Conservation (phyloP, 2,113 vertebrate genomes). For the Salvelinus alpinus region DNA sequence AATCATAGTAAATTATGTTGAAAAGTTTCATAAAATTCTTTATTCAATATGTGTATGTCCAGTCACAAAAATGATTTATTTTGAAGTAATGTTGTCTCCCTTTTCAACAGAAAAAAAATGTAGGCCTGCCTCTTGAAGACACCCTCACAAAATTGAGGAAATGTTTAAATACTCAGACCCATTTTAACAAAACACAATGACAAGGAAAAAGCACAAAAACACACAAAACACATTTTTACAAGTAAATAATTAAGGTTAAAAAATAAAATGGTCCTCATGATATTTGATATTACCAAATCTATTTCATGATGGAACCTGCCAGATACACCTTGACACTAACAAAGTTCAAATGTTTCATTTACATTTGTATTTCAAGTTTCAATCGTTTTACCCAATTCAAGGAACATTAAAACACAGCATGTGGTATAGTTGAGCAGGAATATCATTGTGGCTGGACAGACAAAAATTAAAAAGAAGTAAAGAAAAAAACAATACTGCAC, state of each 20-base stretch:
- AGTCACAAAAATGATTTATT: conserved; percentile 53
- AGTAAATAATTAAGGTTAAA: background rate
- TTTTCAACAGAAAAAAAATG: conserved; percentile 77
- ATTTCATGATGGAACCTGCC: conserved; percentile 69
- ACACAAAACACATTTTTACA: conserved; percentile 19
- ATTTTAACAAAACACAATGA: conserved; percentile 30
- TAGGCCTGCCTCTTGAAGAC: conserved; percentile 80
- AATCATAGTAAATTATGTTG: too few species aligned
- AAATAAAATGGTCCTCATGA: conserved; percentile 34
- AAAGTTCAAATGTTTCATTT: conserved; percentile 48
- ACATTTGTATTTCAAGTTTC: conserved; percentile 30
- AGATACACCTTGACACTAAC: conserved; percentile 70
- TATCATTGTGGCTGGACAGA: conserved; percentile 83
- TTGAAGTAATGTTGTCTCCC: conserved; percentile 81
- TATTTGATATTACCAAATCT: conserved; percentile 28
- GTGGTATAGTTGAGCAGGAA: conserved; percentile 87
- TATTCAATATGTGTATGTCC: conserved; percentile 61
- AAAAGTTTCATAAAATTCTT: conserved; percentile 39
- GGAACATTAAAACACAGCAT: conserved; percentile 88
- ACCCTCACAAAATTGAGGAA: conserved; percentile 96
- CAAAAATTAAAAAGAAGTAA: conserved; percentile 47
- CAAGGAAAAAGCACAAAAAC: conserved; percentile 73
- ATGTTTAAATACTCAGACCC: conserved; percentile 85
- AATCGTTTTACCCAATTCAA: conserved; percentile 41
- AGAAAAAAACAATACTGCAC: conserved; percentile 41